Base-by-base conservation (phyloP, 2,797 vertebrate genomes). In the Champsocephalus esox region DNA sequence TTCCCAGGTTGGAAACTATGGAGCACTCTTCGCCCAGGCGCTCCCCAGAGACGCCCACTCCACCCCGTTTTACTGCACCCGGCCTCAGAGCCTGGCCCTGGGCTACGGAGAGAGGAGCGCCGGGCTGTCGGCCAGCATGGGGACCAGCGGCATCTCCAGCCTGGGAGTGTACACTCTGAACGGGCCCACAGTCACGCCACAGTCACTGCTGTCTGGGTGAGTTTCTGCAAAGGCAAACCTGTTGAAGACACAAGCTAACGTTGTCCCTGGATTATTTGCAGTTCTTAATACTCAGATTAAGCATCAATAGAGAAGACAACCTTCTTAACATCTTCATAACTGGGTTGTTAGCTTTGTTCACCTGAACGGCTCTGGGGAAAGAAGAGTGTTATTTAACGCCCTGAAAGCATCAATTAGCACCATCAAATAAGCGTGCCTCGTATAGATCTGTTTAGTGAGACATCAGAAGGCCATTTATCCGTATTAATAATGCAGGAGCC, bases 81-180 rank as follows among this genome's bases (percentile, higher is more conserved):
- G 98, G 70, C 98, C 98, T 1, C 98, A 99, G 88, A 98, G 96
- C 68, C 95, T 99, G 55, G 96, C 96, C 0, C 12, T 99, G 80
- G 94, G 95, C 88, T 98, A 99, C 79, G 96, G 96, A 0, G 98
- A 99, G 17, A 87, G 94, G 32, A 67, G 62, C 1, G 62, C 83
- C 0, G 89, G 93, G 82, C 49, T 95, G 65, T 91, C 95, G 0
- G 93, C 94, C 85, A 98, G 94, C 68, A 84, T 98, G 88, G 98
- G 96, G 1, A 99, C 98, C 92, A 99, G 98, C 3, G 98, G 98
- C 13, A 94, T 99, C 91, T 95, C 97, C 91, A 99, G 97, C 70
- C 88, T 98, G 60, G 95, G 96, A 44, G 89, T 96, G 1, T 97
- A 97, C 84, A 89, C 96, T 0, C 90, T 97, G 12, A 97, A 97